Evolutionary conservation across 2,113 vertebrate genomes (phyloP).

Genomic region (Ceratotherium simum): DNA sequence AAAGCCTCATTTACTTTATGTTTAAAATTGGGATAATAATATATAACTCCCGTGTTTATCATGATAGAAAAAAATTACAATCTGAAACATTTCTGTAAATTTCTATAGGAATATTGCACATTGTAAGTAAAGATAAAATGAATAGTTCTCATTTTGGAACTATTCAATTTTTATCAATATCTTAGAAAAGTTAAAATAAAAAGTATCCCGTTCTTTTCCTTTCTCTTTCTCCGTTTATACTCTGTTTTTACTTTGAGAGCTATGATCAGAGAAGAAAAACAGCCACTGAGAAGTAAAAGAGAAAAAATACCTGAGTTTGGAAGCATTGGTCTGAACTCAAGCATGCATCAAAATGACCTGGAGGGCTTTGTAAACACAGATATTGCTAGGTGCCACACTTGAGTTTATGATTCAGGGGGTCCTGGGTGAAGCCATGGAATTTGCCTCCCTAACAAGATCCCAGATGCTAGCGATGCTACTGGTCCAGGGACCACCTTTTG

Average conservation of each 20-base stretch:
- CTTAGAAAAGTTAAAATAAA: not conserved
- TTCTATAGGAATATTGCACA: not conserved
- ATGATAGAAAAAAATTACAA: not conserved
- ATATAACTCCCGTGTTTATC: not conserved
- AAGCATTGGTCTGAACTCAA: not conserved
- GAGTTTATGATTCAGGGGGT: no score
- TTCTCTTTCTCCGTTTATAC: not conserved
- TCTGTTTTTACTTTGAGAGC: not conserved
- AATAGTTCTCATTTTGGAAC: not conserved
- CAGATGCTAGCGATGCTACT: no score
- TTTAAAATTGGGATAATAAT: not conserved
- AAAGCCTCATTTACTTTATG: not conserved
- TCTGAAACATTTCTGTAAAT: not conserved
- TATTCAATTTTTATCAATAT: not conserved
- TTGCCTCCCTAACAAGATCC: no score
- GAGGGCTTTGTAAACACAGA: not conserved
- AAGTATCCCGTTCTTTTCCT: not conserved
- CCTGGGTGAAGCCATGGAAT: no score
- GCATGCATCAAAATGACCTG: not conserved
- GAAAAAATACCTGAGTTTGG: not conserved
- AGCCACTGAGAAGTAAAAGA: not conserved
- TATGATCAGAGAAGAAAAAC: not conserved
- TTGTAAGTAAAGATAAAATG: not conserved
- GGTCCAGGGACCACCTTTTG: no score
- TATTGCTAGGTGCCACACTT: no score